Conservation (phyloP, 2,797 vertebrate genomes). For the Pangasius sanitwongsei region DNA sequence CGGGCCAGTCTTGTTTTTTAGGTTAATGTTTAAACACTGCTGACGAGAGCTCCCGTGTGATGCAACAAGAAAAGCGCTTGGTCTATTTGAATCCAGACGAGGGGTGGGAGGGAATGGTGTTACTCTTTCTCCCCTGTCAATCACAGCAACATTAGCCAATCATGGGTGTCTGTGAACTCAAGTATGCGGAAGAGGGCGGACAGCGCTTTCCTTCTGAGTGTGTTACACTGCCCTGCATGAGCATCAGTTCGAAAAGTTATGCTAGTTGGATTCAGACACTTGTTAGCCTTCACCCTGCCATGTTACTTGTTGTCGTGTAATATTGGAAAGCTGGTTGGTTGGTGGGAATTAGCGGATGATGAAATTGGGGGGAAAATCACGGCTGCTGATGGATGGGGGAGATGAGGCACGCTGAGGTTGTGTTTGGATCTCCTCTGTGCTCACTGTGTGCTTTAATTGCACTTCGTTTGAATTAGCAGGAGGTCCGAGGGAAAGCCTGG, state of each 20-base stretch:
- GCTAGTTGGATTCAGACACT: not conserved
- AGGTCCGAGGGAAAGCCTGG: conserved; percentile 28
- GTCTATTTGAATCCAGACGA: not conserved
- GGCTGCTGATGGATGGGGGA: not conserved
- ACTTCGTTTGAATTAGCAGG: conserved; percentile 28
- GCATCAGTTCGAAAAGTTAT: not conserved
- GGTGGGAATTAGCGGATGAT: not conserved
- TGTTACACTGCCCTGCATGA: not conserved
- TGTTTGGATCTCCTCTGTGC: conserved; percentile 3
- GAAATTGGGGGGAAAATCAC: not conserved
- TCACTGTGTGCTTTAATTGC: conserved; percentile 11
- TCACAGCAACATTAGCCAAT: not conserved
- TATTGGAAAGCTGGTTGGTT: not conserved
- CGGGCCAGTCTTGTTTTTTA: not conserved
- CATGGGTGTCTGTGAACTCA: not conserved
- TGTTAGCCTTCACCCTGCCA: not conserved
- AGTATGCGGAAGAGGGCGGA: not conserved
- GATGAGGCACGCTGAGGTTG: not conserved
- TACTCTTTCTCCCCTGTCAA: not conserved
- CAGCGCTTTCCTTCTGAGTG: not conserved
- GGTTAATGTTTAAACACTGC: not conserved
- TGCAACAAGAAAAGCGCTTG: not conserved
- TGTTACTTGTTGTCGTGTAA: not conserved
- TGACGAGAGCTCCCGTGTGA: not conserved
- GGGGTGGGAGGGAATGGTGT: too few species aligned